Conservation (phyloP, 2,797 vertebrate species). For the Schizopygopsis pylzovi region DNA sequence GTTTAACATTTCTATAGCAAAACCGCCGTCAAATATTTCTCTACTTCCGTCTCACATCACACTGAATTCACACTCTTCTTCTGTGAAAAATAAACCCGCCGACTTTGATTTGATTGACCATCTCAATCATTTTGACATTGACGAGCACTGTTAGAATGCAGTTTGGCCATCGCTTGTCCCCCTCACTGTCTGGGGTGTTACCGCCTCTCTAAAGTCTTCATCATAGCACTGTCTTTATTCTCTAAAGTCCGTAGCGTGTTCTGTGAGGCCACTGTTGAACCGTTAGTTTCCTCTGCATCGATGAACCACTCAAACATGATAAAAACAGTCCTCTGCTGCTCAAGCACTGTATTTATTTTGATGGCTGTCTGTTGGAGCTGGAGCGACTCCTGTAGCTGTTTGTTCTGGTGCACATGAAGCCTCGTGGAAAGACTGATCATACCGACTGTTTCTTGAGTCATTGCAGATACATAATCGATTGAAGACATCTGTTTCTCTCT, state of each 20-base stretch:
- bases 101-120: background rate
- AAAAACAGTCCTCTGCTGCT: background rate
- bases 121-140: background rate
- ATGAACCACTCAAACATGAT: slow-evolving; percentile 32
- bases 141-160: background rate
- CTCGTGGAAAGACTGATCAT: slow-evolving; percentile 3
- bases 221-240: slow-evolving; percentile 16
- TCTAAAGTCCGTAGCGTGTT: slow-evolving; percentile 31
- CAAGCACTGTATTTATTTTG: slow-evolving; percentile 50
- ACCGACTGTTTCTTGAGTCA: background rate
- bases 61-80: background rate
- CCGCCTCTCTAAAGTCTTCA: background rate
- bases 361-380: slow-evolving; percentile 39
- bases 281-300: slow-evolving; percentile 28
- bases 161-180: background rate
- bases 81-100: background rate
- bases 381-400: slow-evolving; percentile 32
- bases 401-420: slow-evolving; percentile 16
- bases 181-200: background rate
- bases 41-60: too few relatives aligned
- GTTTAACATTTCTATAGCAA: too few relatives aligned
- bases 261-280: slow-evolving; percentile 44
- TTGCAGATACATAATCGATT: background rate
- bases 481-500: slow-evolving; percentile 3
- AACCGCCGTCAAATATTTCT: background rate